Base-by-base conservation (phyloP, 1,140 invertebrate genomes). In the Drosophila neocordata region DNA sequence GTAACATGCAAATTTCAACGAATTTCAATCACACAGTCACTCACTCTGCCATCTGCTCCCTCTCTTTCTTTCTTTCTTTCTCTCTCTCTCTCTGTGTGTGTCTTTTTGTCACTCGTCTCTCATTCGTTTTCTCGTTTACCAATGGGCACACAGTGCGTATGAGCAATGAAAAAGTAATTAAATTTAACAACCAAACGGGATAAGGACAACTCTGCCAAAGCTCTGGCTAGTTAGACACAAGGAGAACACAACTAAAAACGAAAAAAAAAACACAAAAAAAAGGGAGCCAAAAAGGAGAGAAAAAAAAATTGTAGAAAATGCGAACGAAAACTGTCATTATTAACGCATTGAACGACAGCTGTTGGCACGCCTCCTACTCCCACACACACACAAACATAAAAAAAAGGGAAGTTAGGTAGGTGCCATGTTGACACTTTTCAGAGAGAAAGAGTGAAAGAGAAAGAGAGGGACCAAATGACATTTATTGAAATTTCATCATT, bases 151-250 rank as follows among this genome's bases (percentile, higher is more conserved):
- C 78, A 82, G 83, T 87, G 82, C 82, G 82, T 87, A 88, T 89
- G 79, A 79, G 84, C 85, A 80, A 90, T 90, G 89, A 85, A 90
- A 90, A 90, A 90, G 89, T 90, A 90, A 90, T 90, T 90, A 90
- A 90, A 90, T 90, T 90, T 90, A 83, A 87, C 84, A 75, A 83
- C 63, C 53, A 53, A 60, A 60, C 58, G n/a, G 22, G 55, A 35
- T 18, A 52, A 22, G 48, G 24, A 61, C 58, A 58, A 75, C 18
- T 9, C 72, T 74, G 68, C 18, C 51, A 64, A 64, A 51, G 34
- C 44, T 27, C 31, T 52, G 66, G 83, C 83, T 83, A 87, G 83
- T 87, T 88, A 87, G 83, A 66, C 55, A 59, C 56, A 38, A 41
- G 7, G 22, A 8, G 27, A 18, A 64, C 55, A 4, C 53, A 31